Percentiles rank a stretch among this genome's conserved stretches.
Conservation (phyloP, 2,113 vertebrate genomes). For the Thryonomys swinderianus region DNA sequence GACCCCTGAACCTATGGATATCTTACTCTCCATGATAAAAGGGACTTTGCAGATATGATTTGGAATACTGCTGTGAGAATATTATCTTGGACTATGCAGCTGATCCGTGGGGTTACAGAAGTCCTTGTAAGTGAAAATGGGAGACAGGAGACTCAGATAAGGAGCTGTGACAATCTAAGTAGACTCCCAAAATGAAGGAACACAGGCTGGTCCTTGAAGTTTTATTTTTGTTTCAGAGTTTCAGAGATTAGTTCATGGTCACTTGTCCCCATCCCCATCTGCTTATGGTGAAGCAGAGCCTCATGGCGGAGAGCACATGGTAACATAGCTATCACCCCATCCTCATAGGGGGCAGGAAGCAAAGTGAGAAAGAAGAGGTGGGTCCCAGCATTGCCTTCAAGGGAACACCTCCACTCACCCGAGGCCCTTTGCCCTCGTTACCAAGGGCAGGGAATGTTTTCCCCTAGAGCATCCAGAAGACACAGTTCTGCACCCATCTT, state of each 20-base stretch:
- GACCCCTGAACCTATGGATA: background rate
- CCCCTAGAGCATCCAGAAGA: background rate
- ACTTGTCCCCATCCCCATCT: no score
- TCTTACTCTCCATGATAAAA: background rate
- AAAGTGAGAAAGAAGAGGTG: no score
- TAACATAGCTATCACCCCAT: no score
- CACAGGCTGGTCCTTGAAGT: rapidly evolving
- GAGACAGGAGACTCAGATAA: background rate
- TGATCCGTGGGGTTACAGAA: rapidly evolving
- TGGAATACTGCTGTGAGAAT: background rate
- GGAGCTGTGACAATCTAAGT: background rate
- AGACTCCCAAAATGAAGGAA: background rate
- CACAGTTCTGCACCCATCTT: background rate
- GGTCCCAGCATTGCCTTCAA: no score
- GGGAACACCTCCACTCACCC: no score
- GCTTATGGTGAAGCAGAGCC: no score
- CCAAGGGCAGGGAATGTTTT: background rate
- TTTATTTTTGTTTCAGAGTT: no score
- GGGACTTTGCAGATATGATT: background rate
- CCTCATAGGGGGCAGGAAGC: no score
- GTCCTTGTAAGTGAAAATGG: background rate
- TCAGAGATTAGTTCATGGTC: no score
- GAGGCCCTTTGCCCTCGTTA: no score
- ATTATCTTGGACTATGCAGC: background rate
- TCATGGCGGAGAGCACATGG: no score